These are phyloP conservation scores for Emys orbicularis DNA, from an alignment of 2,797 vertebrate genomes.

Conservation along the genomic window DNA sequence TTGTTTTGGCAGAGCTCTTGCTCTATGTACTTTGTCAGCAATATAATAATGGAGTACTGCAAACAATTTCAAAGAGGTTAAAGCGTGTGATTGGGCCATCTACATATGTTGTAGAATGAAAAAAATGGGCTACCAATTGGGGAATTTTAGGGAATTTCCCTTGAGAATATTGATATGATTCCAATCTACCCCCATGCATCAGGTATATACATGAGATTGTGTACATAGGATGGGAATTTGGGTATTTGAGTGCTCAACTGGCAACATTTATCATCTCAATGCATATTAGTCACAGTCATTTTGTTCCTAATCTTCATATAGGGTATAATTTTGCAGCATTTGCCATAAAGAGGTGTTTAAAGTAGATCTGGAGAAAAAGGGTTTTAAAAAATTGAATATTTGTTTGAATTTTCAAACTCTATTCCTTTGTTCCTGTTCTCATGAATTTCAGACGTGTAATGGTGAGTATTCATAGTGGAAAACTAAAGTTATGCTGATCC, in stretches of 20 bases:
- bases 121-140: conserved; percentile 11
- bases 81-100: conserved; percentile 8
- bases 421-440: not conserved
- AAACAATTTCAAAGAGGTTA: conserved; percentile 33
- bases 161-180: not conserved
- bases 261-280: not conserved
- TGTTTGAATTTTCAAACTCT: not conserved
- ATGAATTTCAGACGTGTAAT: not conserved
- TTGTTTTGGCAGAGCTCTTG: not conserved
- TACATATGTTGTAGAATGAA: not conserved
- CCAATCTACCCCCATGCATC: not conserved
- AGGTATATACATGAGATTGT: too few relatives aligned
- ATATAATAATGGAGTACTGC: conserved; percentile 9
- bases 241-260: not conserved
- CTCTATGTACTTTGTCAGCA: conserved; percentile 15
- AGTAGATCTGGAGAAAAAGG: not conserved
- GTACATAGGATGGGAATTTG: not conserved
- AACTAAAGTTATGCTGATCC: not conserved
- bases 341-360: not conserved
- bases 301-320: not conserved
- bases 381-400: not conserved
- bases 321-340: not conserved
- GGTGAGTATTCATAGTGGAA: not conserved
- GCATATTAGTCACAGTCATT: conserved; percentile 18
- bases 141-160: not conserved